A percentile compares a stretch with the other conserved stretches of the same genome.
Conservation (phyloP, 2,113 vertebrate genomes). For the Oxyura jamaicensis region DNA sequence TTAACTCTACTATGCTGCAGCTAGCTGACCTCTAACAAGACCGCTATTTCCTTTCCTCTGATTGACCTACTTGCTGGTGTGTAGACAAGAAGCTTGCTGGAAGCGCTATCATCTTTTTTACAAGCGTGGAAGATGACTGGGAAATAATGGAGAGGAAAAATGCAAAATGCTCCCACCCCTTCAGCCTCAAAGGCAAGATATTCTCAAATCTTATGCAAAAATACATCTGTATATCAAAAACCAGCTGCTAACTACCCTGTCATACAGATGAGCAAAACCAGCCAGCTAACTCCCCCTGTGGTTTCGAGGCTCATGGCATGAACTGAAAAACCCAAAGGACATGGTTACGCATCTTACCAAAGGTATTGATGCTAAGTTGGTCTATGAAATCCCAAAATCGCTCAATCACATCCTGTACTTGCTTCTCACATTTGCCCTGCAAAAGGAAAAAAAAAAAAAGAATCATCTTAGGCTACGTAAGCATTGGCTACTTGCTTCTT, state of each 20-base stretch:
- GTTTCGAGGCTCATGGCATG: neutral
- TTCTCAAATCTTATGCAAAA: neutral
- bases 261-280: neutral
- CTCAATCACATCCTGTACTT: slow-evolving; percentile 96
- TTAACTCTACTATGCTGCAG: neutral
- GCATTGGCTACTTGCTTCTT: neutral
- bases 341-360: slow-evolving; percentile 78
- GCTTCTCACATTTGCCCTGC: slow-evolving; percentile 97
- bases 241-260: neutral
- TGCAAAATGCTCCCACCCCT: neutral
- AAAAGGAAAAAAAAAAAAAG: neutral
- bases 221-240: neutral
- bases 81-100: neutral
- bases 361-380: slow-evolving; percentile 95
- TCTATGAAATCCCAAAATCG: slow-evolving; percentile 99
- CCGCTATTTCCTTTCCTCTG: neutral
- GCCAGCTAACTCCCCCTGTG: neutral
- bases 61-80: neutral
- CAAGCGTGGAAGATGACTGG: neutral
- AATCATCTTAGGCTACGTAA: neutral
- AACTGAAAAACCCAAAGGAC: neutral
- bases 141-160: neutral
- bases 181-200: neutral
- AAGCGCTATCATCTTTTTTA: neutral
- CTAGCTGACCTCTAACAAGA: neutral